Evolutionary conservation across 2,113 vertebrate genomes (phyloP), one percentile per base, ranked within the genome.

Genomic region (Euleptes europaea): DNA sequence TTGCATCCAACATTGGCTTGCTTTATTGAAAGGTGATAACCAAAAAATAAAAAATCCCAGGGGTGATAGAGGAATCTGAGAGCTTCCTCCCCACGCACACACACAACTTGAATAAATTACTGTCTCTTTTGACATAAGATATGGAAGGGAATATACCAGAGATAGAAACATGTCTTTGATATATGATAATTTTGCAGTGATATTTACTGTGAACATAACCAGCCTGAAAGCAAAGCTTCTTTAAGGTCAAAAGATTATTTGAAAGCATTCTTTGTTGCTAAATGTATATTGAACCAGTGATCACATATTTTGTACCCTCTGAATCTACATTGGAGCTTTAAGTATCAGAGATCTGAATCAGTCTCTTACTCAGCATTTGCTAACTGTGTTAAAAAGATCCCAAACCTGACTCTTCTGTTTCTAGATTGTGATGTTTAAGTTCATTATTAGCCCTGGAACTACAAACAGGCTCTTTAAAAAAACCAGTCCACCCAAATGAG

Each of bases 1-100:
- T 80, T 42, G 81, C 35, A 70, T 73, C 74, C 80, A 82, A 83
- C 40, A 67, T 9, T 84, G 86, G 71, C 70, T 67, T 71, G 42
- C 84, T 89, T 86, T 92, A 88, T 67, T 90, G 84, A 87, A 88
- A 86, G 77, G 38, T 83, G 65, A 88, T 66, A 44, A 79, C 60
- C n/a, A 78, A 88, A 86, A 90, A 81, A 78, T 51, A 77, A 77
- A 72, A 78, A 1, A 73, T 84, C 49, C 6, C 14, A 47, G 35
- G 49, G 66, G 40, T 77, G 40, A 26, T 2, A 75, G 63, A 78
- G 21, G 51, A 57, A 78, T 1, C 1, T 63, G 71, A 33, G 38
- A 47, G 21, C 31, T 82, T 2, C 31, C 15, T 14, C 42, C 35
- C 78, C 26, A 4, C 44, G 9, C 44, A 44, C 9, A 44, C 44